These are phyloP conservation scores for Parazoanthus atlanticus DNA, from an alignment of 92 coral and sea anemone genomes.

Conservation along the genomic window DNA sequence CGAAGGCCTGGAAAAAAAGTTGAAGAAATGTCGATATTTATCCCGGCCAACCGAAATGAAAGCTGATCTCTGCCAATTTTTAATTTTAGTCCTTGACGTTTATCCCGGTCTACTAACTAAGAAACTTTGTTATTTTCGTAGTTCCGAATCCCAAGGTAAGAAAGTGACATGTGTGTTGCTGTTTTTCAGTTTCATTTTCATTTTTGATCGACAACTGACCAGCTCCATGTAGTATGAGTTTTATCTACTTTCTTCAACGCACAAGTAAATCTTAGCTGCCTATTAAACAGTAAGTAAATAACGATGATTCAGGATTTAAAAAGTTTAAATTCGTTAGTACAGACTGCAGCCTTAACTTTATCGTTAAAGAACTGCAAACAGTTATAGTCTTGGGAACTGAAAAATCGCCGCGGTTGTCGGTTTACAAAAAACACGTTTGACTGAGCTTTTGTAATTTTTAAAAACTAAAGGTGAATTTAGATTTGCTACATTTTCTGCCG, in stretches of 20 bases:
- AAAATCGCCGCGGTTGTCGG: not conserved
- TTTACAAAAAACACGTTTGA: not conserved
- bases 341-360: not conserved
- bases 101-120: not conserved
- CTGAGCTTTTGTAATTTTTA: not conserved
- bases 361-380: not conserved
- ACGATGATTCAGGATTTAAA: not conserved
- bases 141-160: not conserved
- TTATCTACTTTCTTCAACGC: not conserved
- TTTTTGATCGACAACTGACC: not conserved
- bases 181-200: not conserved
- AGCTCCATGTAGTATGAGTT: not conserved
- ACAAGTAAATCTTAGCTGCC: not conserved
- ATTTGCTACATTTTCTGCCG: not conserved
- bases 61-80: not conserved
- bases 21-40: not conserved
- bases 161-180: not conserved
- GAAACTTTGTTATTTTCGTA: not conserved
- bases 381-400: not conserved
- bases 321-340: not conserved
- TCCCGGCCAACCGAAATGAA: not conserved
- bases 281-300: not conserved
- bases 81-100: not conserved
- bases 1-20: not conserved
- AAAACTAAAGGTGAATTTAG: not conserved